Base-by-base conservation (phyloP, 30 jellyfish, hydroid and myxozoan species). In the Aurelia aurita region DNA sequence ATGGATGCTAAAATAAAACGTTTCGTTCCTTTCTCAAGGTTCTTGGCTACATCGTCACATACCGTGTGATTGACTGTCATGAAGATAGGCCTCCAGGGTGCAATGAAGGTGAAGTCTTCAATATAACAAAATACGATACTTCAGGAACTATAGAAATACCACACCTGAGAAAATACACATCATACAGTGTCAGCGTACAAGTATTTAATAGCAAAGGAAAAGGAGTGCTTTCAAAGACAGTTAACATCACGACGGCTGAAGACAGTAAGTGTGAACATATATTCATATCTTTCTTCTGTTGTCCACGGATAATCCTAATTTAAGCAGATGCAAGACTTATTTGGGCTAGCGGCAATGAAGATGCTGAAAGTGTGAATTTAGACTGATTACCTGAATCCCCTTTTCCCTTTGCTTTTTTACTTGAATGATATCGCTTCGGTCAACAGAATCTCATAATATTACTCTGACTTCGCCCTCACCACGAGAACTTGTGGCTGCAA, bases 1-100 rank as follows among this genome's bases (percentile, higher is more conserved):
- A n/a, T n/a, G n/a, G n/a, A n/a, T n/a, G 2, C 3, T 31, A 31
- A 2, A 31, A 31, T 2, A 31, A 31, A 31, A 31, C 3, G 5
- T 31, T 39, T 39, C 51, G 7, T 8, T 0, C 9, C 0, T 39
- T 39, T 68, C 39, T 29, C 34, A n/a, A 80, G 90, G 77, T 80
- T 19, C 63, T 80, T 32, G 90, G 90, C 29, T 64, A 80, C 74
- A 80, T 34, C 27, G 67, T 64, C 10, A 70, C 57, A 61, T 80
- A 80, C 39, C 79, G 64, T 9, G 90, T 80, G 11, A 47, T 65
- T 46, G 90, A 80, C 51, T 80, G 90, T 27, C 74, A 66, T 26
- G 74, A 80, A 49, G 90, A 80, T 34, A 70, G 90, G 34, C 90
- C 90, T 0, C 19, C 22, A 0, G 90, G 90, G 2, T 80, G 90